Evolutionary conservation across 2,888 invertebrate species (phyloP), one percentile per base, ranked within the genome.

Genomic region (Drosophila setosimentum): DNA sequence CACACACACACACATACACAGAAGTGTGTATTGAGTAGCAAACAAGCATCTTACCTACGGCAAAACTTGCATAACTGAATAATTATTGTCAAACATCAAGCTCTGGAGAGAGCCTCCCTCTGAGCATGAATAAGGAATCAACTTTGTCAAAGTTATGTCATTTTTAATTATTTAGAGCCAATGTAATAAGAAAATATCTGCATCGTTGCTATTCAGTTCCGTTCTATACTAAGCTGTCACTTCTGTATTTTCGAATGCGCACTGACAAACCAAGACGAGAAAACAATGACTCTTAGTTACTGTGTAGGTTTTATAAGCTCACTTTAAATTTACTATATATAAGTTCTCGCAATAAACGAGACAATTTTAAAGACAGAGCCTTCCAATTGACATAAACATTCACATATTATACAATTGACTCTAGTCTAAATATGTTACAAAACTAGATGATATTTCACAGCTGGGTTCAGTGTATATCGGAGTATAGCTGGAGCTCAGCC

Each of bases 221-320:
- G 27, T 8, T 18, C 33, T 21, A 2, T 13, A 6, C 4, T 27
- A n/a, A 21, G 29, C 51, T 48, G 24, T 6, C 13, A 27, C 30
- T 53, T 66, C 3, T 53, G 10, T 53, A 11, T 7, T n/a, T 29
- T 33, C 18, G n/a, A 35, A n/a, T 35, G 33, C 49, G 16, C 33
- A 18, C 51, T n/a, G 42, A 65, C 67, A 35, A 27, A 49, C 67
- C 67, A 67, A n/a, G 3, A n/a, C 67, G 24, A 54, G 67, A 27
- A 63, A 48, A 48, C 37, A 67, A 65, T 66, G 66, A 45, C 8
- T 16, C 2, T 16, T 16, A 8, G 21, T 24, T 45, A 8, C 8
- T 21, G 7, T 16, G 3, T 8, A 45, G 24, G 21, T 11, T 5
- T 21, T 42, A 11, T 42, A 42, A n/a, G n/a, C n/a, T n/a, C n/a